These are phyloP conservation scores for Homarus americanus DNA, from an alignment of 1,140 invertebrate species.

Conservation along the genomic window DNA sequence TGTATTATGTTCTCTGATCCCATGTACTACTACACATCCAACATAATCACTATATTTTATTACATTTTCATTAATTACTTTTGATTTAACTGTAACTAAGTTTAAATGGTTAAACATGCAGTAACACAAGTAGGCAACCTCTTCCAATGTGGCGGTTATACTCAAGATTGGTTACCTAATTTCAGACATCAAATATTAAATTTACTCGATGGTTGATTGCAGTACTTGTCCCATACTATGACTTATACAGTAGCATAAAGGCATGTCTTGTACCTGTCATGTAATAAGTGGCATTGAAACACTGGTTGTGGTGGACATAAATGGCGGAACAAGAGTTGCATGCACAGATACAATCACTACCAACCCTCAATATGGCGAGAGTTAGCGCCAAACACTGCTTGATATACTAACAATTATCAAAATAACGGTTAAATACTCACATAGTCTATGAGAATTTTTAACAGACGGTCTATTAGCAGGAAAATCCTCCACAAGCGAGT, in stretches of 20 bases:
- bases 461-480: background rate
- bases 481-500: background rate
- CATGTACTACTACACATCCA: too few species aligned
- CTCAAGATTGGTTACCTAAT: background rate
- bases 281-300: background rate
- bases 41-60: too few species aligned
- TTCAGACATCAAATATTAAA: background rate
- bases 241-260: too few species aligned
- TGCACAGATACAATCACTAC: background rate
- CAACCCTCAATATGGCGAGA: background rate
- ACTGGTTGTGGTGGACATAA: background rate
- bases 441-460: background rate
- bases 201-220: too few species aligned
- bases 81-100: too few species aligned
- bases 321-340: background rate
- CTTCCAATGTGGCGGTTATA: background rate
- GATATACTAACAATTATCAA: background rate
- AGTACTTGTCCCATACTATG: too few species aligned
- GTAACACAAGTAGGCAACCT: background rate
- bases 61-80: too few species aligned
- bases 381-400: background rate
- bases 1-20: too few species aligned
- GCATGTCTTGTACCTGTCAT: too few species aligned
- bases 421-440: constrained; percentile 3
- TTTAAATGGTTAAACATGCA: too few species aligned